phyloP scores from a whole-genome alignment of 2,888 invertebrate genomes.

The Spilosoma lubricipeda region DNA sequence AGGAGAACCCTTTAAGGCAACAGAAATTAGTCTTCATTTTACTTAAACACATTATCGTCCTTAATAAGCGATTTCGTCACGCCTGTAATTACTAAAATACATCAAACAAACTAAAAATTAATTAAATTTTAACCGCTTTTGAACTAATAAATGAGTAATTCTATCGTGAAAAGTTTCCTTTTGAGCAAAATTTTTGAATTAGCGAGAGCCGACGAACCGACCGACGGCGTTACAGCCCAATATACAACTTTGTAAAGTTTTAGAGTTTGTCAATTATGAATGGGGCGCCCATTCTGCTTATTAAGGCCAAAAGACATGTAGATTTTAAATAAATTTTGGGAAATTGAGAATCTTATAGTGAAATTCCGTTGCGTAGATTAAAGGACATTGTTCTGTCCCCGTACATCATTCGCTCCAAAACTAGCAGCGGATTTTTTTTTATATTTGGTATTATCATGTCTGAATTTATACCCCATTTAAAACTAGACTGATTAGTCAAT shows the following conservation, averaged over 20 bases:
- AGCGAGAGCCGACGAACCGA: conserved; percentile 32
- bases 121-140: conserved; percentile 51
- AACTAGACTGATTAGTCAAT: no score
- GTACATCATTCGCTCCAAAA: neutral
- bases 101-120: conserved; percentile 56
- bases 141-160: conserved; percentile 74
- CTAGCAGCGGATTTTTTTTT: neutral
- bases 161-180: conserved; percentile 59
- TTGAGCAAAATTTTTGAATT: conserved; percentile 59
- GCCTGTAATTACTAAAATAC: conserved; percentile 41
- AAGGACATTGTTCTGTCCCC: neutral
- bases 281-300: conserved; percentile 44
- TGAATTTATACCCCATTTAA: neutral
- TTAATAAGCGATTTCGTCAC: conserved; percentile 4
- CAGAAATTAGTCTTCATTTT: neutral
- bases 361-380: neutral
- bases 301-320: conserved; percentile 7
- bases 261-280: conserved; percentile 67
- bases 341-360: neutral
- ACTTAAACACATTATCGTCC: neutral
- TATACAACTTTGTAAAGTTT: conserved; percentile 48
- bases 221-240: conserved; percentile 14
- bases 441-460: neutral
- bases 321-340: conserved; percentile 9
- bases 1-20: neutral